Evolutionary conservation across 2,797 vertebrate genomes (phyloP), one percentile per base, ranked within the genome.

Genomic region (Brachyrhaphis roseni): DNA sequence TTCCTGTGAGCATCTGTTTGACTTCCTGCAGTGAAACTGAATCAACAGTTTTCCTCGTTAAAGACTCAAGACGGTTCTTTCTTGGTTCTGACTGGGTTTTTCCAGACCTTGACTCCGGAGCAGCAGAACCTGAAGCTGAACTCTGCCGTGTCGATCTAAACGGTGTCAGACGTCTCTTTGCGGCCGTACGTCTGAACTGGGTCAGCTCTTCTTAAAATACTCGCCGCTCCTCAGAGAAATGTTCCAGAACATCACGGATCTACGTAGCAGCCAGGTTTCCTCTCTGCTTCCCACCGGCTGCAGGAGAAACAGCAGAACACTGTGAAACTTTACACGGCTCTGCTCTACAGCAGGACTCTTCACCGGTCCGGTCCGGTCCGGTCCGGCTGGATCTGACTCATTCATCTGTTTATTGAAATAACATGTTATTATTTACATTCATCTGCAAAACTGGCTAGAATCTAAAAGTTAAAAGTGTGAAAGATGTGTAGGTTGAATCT

Each of bases 151-250:
- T 16, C 68, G 28, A 81, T 45, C 76, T 68, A 57, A 80, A 78
- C 82, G 74, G 86, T 77, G 89, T 91, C 86, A 89, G 84, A 72
- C 4, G 2, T 78, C 76, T 79, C 74, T 74, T 86, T 76, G 39
- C 80, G 85, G 72, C 83, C 82, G 36, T 88, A 78, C 81, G 81
- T 90, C 78, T 90, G 87, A 94, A 91, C 83, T 93, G 90, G 91
- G 90, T 80, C 91, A 87, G 53, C 16, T 66, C 64, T 72, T 90
- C 90, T 84, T 86, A 91, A 94, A 93, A 92, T 93, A 93, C 86
- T 75, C 49, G 34, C 1, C 64, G 4, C 59, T 87, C 91, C 90
- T 84, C 84, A 6, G 88, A 91, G 93, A 77, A 89, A 90, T 84
- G 87, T 62, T 79, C 90, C 78, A 90, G 90, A 91, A 91, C 90